Conservation (phyloP, 2,888 invertebrate species). For the Leptopilina drosophilae region DNA sequence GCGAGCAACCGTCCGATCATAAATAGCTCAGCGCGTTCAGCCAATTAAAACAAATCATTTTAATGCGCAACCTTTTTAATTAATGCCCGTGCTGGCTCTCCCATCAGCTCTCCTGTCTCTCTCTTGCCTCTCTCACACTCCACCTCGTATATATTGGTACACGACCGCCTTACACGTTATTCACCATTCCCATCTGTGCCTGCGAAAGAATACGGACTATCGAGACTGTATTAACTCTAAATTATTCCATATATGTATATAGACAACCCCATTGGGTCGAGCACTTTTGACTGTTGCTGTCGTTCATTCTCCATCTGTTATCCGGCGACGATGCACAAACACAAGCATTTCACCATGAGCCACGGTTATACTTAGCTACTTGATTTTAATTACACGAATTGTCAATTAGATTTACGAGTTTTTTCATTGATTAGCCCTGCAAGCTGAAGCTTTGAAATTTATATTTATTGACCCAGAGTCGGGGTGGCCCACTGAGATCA, state of each 20-base stretch:
- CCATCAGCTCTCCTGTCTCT: conserved; percentile 64
- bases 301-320: conserved; percentile 45
- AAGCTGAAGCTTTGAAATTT: conserved; percentile 56
- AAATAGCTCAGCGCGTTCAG: conserved; percentile 76
- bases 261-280: conserved; percentile 53
- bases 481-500: conserved; percentile 47
- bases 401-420: conserved; percentile 65
- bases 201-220: conserved; percentile 45
- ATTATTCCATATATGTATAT: conserved; percentile 56
- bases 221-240: conserved; percentile 59
- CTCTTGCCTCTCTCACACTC: conserved; percentile 48
- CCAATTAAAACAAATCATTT: conserved; percentile 78
- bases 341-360: conserved; percentile 31
- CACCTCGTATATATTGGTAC: conserved; percentile 47
- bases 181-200: conserved; percentile 49
- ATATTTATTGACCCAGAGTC: conserved; percentile 62
- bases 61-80: conserved; percentile 78
- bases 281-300: conserved; percentile 41
- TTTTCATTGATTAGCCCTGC: conserved; percentile 57
- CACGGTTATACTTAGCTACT: conserved; percentile 61
- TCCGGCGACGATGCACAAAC: background rate
- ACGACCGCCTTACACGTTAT: conserved; percentile 56
- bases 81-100: conserved; percentile 75
- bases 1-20: conserved; percentile 73
- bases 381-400: conserved; percentile 70